These are phyloP conservation scores for Cylas formicarius DNA, from an alignment of 1,140 invertebrate genomes.

Conservation along the genomic window DNA sequence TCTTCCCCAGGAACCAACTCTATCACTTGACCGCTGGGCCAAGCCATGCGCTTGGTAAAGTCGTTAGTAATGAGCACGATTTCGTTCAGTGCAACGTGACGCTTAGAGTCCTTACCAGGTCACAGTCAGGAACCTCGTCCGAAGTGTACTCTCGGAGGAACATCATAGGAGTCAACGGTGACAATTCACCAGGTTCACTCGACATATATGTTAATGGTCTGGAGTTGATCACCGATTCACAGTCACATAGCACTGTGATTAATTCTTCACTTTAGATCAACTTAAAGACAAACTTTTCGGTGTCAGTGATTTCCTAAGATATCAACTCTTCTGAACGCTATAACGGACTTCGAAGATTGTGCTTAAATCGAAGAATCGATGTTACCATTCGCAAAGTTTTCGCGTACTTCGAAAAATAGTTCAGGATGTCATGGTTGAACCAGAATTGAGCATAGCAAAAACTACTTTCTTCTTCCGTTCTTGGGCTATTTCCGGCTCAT, in stretches of 20 bases:
- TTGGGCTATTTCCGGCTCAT: slow-evolving; percentile 6
- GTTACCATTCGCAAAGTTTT: slow-evolving; percentile 22
- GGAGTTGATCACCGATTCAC: slow-evolving; percentile 35
- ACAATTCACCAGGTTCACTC: slow-evolving; percentile 4
- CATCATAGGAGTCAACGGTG: slow-evolving; percentile 10
- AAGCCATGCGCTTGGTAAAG: no score
- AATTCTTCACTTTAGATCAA: no score
- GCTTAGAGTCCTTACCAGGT: no score
- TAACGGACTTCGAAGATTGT: slow-evolving; percentile 24
- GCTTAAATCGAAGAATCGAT: slow-evolving; percentile 27
- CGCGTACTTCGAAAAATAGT: slow-evolving; percentile 24
- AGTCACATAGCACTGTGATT: slow-evolving; percentile 16
- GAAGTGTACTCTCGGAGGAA: slow-evolving; percentile 9
- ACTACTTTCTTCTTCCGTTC: slow-evolving; percentile 9
- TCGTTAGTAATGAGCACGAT: no score
- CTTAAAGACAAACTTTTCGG: no score
- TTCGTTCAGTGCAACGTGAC: no score
- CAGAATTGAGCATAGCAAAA: not conserved
- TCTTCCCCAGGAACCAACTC: no score
- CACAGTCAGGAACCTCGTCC: slow-evolving; percentile 6
- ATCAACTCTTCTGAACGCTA: slow-evolving; percentile 14
- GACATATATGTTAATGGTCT: slow-evolving; percentile 24
- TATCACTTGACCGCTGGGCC: no score
- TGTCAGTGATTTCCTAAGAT: slow-evolving; percentile 21
- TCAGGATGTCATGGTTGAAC: slow-evolving; percentile 1